Base-by-base conservation (phyloP, 2,113 vertebrate species). In the Dasypus novemcinctus region DNA sequence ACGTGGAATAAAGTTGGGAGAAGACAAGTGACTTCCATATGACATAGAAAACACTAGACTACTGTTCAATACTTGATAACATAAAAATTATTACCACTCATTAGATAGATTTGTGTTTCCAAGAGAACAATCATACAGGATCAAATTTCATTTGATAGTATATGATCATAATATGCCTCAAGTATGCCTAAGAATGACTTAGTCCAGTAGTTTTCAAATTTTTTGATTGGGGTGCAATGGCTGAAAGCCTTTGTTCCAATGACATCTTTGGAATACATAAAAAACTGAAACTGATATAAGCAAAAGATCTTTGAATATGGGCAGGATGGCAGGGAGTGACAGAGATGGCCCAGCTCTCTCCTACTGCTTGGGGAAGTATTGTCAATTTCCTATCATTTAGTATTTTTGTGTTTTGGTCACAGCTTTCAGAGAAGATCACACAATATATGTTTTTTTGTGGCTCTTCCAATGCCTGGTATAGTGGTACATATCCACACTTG, bases 31-130 rank as follows among this genome's bases (percentile, higher is more conserved):
- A 86, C 80, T 64, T 93, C 31, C 27, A 49, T 2, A 3, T 87
- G 61, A 81, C 81, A 94, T 92, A 82, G 66, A 61, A 88, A 92
- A 71, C 33, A 66, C 29, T 46, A 72, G 59, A 75, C 33, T 91
- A 82, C 14, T 81, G 15, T 90, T 93, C 57, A 87, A 4, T 43
- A 15, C 87, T 72, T 59, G 54, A n/a, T 68, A 87, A 79, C 64
- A 85, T 52, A 94, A 96, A 92, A 68, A 91, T 61, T 52, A 91
- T 61, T 52, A 68, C 23, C 57, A 79, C 38, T 29, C 64, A 25
- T 94, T 90, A 59, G 23, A 95, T 93, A 52, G 36, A 90, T 54
- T 75, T 63, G 6, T 91, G 66, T 91, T 94, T 95, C 74, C 43
- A 85, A 85, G 38, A 84, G n/a, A 85, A 94, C 52, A 41, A 74